A percentile compares a stretch with the other conserved stretches of the same genome.
Conservation (phyloP, 2,888 invertebrate genomes). For the Dermolepida albohirtum region DNA sequence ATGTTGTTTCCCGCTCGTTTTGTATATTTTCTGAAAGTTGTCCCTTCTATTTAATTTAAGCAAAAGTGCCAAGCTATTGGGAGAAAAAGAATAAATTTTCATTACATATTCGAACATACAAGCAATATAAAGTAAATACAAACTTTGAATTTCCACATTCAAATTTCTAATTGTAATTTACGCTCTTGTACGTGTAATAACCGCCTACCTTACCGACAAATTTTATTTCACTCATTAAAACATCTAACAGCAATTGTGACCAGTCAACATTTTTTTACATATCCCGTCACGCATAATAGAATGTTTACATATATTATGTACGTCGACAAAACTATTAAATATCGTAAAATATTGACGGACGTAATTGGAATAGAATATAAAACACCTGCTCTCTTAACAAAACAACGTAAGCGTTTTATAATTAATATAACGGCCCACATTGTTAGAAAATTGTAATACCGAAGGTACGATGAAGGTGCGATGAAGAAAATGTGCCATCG, state of each 20-base stretch:
- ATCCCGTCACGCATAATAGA: not conserved
- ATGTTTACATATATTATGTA: not conserved
- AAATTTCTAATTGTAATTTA: no score
- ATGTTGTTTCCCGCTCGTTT: no score
- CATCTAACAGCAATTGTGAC: not conserved
- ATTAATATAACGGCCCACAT: slow-evolving; percentile 36
- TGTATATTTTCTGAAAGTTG: no score
- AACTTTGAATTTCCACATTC: no score
- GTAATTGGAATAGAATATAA: slow-evolving; percentile 33
- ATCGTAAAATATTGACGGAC: slow-evolving; percentile 24
- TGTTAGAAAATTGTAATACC: slow-evolving; percentile 22
- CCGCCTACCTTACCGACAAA: not conserved
- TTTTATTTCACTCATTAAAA: not conserved
- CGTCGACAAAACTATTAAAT: slow-evolving; percentile 9
- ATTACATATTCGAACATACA: no score
- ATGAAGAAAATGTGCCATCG: no score
- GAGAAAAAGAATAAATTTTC: no score
- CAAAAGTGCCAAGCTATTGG: no score
- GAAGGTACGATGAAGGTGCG: not conserved
- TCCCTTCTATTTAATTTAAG: no score
- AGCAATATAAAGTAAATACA: no score
- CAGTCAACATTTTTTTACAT: not conserved
- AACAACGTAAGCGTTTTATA: slow-evolving; percentile 36
- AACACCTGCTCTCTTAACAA: slow-evolving; percentile 27
- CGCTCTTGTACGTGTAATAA: no score